Conservation (phyloP, 2,797 vertebrate species). For the Acestrorhynchus altus region DNA sequence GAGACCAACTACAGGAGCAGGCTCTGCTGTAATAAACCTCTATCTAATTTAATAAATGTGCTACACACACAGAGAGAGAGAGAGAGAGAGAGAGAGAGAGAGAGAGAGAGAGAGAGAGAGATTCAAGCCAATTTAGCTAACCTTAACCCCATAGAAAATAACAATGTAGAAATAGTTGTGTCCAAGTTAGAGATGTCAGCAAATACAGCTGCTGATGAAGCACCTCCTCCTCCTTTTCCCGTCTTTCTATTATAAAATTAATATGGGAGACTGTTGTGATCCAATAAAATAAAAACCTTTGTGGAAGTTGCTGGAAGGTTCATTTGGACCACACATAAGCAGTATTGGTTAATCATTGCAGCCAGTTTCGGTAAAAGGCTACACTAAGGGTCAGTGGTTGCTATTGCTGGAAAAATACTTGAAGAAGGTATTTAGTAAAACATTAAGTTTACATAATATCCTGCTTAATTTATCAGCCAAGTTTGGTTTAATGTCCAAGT, state of each 20-base stretch:
- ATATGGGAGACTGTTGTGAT: not conserved
- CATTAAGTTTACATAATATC: not conserved
- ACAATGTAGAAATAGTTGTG: not conserved
- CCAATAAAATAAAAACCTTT: not conserved
- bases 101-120: not conserved
- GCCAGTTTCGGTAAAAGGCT: not conserved
- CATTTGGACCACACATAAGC: not conserved
- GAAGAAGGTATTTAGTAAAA: too few species aligned
- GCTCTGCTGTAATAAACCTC: not conserved
- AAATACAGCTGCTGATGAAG: not conserved
- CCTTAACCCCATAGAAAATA: not conserved
- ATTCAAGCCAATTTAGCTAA: not conserved
- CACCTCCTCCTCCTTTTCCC: not conserved
- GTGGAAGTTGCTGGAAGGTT: not conserved
- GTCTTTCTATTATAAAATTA: not conserved
- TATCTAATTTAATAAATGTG: constrained; percentile 15
- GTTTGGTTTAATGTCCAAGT: not conserved
- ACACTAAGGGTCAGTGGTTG: not conserved
- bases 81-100: not conserved
- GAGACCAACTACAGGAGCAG: not conserved
- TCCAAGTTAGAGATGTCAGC: constrained; percentile 10
- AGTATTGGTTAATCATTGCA: not conserved
- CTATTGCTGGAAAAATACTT: not conserved
- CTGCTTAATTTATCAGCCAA: not conserved
- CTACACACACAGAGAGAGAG: not conserved